Percentiles rank a stretch among this genome's conserved stretches.
Evolutionary conservation across 2,113 vertebrate genomes (phyloP).

Genomic region (Vulpes ferrilata): DNA sequence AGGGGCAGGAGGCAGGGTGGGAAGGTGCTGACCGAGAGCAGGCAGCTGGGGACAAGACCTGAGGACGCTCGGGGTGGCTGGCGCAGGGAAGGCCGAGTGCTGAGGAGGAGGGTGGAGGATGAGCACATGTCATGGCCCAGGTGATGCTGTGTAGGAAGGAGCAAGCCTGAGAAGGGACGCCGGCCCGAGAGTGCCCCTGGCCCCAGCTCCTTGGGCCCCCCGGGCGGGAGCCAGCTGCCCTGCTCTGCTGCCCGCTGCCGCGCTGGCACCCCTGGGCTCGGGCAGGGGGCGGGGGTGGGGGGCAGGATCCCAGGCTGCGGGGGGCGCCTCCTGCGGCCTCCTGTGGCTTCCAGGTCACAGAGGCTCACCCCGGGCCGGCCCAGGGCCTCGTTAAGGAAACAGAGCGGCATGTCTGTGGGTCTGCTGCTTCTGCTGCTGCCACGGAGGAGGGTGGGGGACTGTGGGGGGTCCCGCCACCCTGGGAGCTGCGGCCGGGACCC

Average conservation of each 20-base stretch:
- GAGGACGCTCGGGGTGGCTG: not conserved
- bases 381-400: constrained; percentile 32
- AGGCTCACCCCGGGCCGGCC: constrained; percentile 60
- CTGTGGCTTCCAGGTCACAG: constrained; percentile 12
- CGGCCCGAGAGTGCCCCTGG: not conserved
- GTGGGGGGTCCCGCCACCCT: accelerated
- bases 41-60: no score
- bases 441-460: not conserved
- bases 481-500: no score
- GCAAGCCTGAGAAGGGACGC: accelerated
- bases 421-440: not conserved
- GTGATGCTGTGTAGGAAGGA: accelerated
- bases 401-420: not conserved
- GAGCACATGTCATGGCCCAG: not conserved
- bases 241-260: constrained; percentile 62
- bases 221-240: constrained; percentile 35
- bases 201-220: constrained; percentile 20
- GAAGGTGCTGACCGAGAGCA: not conserved
- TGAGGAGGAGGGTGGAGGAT: not conserved
- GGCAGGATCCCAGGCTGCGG: constrained; percentile 73
- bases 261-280: constrained; percentile 55
- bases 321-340: not conserved
- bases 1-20: not conserved
- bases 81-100: not conserved
- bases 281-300: not conserved